Evolutionary conservation across 2,113 vertebrate genomes (phyloP).

Genomic region (Epinephelus moara): DNA sequence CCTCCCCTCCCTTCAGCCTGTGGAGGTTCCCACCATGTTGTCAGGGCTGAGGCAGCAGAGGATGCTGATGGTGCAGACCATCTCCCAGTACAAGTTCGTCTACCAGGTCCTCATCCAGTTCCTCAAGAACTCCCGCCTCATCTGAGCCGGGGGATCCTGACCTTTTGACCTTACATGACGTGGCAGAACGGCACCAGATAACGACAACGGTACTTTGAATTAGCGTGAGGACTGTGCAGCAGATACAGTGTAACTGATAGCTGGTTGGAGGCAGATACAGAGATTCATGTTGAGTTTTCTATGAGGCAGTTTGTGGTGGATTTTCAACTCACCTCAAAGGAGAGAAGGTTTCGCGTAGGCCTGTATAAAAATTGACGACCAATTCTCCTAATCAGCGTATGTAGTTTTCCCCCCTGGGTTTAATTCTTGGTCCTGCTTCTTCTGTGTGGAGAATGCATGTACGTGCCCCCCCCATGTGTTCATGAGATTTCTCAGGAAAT

Average conservation of each 20-base stretch:
- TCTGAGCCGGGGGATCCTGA: slow-evolving; percentile 77
- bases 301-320: slow-evolving; percentile 15
- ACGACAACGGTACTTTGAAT: slow-evolving; percentile 26
- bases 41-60: slow-evolving; percentile 91
- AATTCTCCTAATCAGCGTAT: slow-evolving; percentile 24
- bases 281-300: slow-evolving; percentile 21
- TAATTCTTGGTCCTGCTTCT: slow-evolving; percentile 28
- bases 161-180: background rate
- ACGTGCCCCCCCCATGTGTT: background rate
- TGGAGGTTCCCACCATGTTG: slow-evolving; percentile 94
- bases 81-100: slow-evolving; percentile 95
- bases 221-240: slow-evolving; percentile 4
- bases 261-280: slow-evolving; percentile 16
- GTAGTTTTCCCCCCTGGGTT: background rate
- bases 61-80: slow-evolving; percentile 97
- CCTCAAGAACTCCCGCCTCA: slow-evolving; percentile 94
- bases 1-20: slow-evolving; percentile 81
- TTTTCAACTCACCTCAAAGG: slow-evolving; percentile 33
- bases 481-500: slow-evolving; percentile 7
- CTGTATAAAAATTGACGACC: slow-evolving; percentile 24
- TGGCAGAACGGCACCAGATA: background rate
- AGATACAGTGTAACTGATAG: background rate
- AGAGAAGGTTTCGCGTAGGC: slow-evolving; percentile 8
- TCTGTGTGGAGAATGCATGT: slow-evolving; percentile 7
- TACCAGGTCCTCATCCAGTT: slow-evolving; percentile 97